These are phyloP conservation scores for Eupeodes luniger DNA, from an alignment of 2,888 invertebrate species.

Conservation along the genomic window DNA sequence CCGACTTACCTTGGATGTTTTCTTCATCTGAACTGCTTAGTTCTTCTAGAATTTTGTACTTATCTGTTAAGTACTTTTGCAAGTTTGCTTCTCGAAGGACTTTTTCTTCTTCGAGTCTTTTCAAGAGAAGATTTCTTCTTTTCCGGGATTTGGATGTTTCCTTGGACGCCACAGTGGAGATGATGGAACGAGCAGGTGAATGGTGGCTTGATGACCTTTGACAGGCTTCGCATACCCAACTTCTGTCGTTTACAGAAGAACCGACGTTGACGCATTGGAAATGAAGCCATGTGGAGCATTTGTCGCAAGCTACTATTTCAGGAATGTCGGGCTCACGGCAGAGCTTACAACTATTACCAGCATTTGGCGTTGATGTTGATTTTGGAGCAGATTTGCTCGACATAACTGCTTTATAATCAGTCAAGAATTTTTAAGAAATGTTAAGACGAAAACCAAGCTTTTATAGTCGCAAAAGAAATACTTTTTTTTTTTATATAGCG, in stretches of 20 bases:
- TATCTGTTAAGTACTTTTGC: slow-evolving; percentile 14
- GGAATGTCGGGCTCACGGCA: slow-evolving; percentile 5
- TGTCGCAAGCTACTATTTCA: slow-evolving; percentile 13
- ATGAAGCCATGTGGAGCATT: slow-evolving; percentile 12
- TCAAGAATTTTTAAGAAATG: no score
- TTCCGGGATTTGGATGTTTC: neutral
- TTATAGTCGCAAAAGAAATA: no score
- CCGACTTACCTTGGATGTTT: neutral
- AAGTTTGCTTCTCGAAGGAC: slow-evolving; percentile 1
- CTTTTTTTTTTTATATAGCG: no score
- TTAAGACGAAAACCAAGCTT: no score
- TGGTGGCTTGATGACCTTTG: neutral
- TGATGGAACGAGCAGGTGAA: neutral
- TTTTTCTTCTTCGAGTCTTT: slow-evolving; percentile 36
- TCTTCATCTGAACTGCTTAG: slow-evolving; percentile 22
- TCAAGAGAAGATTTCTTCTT: neutral
- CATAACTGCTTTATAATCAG: no score
- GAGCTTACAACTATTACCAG: neutral
- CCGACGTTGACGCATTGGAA: slow-evolving; percentile 26
- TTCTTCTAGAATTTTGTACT: no score
- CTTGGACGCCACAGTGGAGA: neutral
- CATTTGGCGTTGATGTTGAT: neutral
- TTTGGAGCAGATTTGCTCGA: neutral
- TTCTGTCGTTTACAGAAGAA: slow-evolving; percentile 6
- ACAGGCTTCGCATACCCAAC: slow-evolving; percentile 24